Evolutionary conservation across 2,113 vertebrate genomes (phyloP).

Genomic region (Erinaceus europaeus): DNA sequence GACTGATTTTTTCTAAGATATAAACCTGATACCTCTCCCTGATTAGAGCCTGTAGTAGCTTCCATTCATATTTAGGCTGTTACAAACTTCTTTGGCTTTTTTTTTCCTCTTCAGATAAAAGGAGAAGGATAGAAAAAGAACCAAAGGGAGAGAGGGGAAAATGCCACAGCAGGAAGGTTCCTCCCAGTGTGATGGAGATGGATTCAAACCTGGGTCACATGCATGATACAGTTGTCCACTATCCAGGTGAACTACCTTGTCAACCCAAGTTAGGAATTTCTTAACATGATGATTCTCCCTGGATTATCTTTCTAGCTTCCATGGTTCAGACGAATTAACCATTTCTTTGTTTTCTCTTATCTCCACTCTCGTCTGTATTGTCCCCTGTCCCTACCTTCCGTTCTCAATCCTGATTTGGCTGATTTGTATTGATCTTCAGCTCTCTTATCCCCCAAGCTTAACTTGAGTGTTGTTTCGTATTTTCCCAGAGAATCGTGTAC

Average conservation of each 20-base stretch:
- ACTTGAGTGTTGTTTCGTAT: not conserved
- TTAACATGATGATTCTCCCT: not conserved
- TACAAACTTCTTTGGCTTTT: no score
- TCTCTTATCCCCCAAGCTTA: not conserved
- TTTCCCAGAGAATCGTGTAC: not conserved
- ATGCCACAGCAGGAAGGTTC: no score
- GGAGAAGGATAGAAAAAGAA: no score
- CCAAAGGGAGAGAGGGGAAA: no score
- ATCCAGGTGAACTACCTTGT: no score
- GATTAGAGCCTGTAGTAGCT: not conserved
- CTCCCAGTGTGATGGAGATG: no score
- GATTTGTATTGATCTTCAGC: not conserved
- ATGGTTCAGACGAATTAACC: not conserved
- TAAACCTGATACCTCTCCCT: not conserved
- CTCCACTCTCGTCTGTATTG: not conserved
- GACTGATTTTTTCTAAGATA: not conserved
- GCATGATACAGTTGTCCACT: no score
- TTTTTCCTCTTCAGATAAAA: no score
- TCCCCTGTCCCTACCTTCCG: accelerated
- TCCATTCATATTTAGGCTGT: not conserved
- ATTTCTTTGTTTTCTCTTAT: not conserved
- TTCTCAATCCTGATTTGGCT: not conserved
- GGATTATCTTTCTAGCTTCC: not conserved
- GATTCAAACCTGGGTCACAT: no score
- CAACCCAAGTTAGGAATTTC: not conserved